These are phyloP conservation scores for Ailuropoda melanoleuca DNA, from an alignment of 2,113 vertebrate genomes.

Conservation along the genomic window DNA sequence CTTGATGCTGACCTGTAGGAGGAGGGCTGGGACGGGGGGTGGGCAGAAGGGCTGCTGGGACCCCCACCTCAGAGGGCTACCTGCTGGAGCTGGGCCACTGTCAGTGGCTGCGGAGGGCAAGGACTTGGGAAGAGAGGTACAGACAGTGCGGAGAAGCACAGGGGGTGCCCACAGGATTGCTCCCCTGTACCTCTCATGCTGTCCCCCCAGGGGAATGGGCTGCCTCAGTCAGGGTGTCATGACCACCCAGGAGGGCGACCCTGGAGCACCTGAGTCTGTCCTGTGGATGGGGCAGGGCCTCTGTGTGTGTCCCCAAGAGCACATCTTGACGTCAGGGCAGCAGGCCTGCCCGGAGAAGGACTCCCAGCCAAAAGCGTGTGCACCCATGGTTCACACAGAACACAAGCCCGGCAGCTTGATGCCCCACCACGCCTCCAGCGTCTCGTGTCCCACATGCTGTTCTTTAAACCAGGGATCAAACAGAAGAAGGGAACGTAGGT, in stretches of 20 bases:
- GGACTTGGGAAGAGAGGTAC: not conserved
- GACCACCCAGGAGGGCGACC: not conserved
- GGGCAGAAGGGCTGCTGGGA: not conserved
- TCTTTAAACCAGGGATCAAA: not conserved
- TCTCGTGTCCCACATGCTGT: not conserved
- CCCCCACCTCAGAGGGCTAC: not conserved
- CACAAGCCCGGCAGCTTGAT: no score
- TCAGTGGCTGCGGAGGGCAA: not conserved
- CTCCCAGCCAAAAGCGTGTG: not conserved
- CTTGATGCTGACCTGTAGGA: not conserved
- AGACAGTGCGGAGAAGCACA: not conserved
- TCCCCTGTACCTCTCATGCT: not conserved
- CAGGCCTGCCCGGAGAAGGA: not conserved
- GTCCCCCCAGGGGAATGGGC: not conserved
- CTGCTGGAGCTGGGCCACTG: not conserved
- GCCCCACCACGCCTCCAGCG: not conserved
- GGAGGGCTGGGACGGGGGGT: not conserved
- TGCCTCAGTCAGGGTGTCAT: not conserved
- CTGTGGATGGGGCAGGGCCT: not conserved
- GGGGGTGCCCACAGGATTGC: not conserved
- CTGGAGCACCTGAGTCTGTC: not conserved
- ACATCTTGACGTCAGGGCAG: not conserved
- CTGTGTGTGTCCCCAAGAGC: not conserved
- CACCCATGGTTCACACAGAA: rapidly evolving
- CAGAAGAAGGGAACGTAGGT: not conserved